These are phyloP conservation scores for Trochalopteron elliotii DNA, from an alignment of 2,113 vertebrate species.

Conservation along the genomic window DNA sequence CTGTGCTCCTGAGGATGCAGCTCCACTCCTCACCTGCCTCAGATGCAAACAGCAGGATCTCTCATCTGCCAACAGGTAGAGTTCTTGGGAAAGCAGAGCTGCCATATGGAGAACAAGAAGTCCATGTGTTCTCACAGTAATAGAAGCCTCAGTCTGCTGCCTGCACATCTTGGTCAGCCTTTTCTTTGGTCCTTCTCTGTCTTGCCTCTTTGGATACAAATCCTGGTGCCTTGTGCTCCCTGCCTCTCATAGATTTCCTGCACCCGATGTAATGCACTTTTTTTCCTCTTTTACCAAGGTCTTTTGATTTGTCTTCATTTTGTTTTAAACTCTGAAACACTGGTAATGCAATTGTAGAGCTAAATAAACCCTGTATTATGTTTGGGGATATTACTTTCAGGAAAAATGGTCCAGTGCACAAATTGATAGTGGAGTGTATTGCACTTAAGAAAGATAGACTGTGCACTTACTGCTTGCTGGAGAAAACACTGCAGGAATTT, in stretches of 20 bases:
- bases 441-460: conserved; percentile 49
- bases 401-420: conserved; percentile 57
- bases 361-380: conserved; percentile 42
- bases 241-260: neutral
- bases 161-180: neutral
- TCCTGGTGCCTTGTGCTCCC: neutral
- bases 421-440: conserved; percentile 47
- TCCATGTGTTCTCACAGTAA: neutral
- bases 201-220: neutral
- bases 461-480: conserved; percentile 10
- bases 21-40: neutral
- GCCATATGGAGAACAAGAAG: neutral
- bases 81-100: neutral
- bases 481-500: neutral
- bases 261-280: neutral
- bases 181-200: neutral
- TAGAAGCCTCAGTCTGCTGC: neutral
- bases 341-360: conserved; percentile 45
- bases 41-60: conserved; percentile 12
- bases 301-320: conserved; percentile 55
- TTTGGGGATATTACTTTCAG: conserved; percentile 51
- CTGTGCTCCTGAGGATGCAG: neutral
- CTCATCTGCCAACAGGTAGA: conserved; percentile 32
- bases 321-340: conserved; percentile 49
- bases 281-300: neutral